Percentiles rank a stretch among this genome's conserved stretches.
Conservation (phyloP, 2,113 vertebrate genomes). For the Planiliza haematocheilus region DNA sequence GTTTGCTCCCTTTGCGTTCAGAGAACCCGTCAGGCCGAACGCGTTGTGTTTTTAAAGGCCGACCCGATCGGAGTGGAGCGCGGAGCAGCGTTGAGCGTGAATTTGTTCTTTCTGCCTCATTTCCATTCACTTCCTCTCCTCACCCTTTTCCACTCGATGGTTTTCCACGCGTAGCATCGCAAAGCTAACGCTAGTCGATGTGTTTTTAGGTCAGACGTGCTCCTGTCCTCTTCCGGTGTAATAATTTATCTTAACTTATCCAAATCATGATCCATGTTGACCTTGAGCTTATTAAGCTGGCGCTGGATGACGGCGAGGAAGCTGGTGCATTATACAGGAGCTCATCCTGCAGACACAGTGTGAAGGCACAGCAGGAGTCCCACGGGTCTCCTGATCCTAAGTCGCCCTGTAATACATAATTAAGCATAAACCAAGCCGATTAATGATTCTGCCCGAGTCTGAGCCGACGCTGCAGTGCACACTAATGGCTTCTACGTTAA, state of each 20-base stretch:
- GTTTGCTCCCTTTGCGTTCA: not conserved
- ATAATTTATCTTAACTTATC: not conserved
- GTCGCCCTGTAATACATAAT: conserved; percentile 3
- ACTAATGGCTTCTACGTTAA: no score
- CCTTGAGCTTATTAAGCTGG: not conserved
- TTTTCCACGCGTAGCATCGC: not conserved
- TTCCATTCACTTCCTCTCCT: not conserved
- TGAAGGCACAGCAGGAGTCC: conserved; percentile 2
- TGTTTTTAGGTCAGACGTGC: no score
- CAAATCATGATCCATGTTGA: conserved; percentile 6
- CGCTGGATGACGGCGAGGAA: not conserved
- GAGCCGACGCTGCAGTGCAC: no score
- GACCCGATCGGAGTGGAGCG: not conserved
- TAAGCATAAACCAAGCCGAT: not conserved
- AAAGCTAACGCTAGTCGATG: not conserved
- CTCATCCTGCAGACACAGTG: conserved; percentile 20
- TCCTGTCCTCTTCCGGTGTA: not conserved
- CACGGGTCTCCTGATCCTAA: conserved; percentile 4
- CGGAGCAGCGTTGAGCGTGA: not conserved
- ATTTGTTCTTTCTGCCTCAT: no score
- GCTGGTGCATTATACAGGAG: not conserved
- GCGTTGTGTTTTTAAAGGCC: not conserved
- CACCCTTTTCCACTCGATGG: not conserved
- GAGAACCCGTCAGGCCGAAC: no score
- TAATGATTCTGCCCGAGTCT: not conserved